phyloP scores from a whole-genome alignment of 2,797 vertebrate genomes.

The Enoplosus armatus region DNA sequence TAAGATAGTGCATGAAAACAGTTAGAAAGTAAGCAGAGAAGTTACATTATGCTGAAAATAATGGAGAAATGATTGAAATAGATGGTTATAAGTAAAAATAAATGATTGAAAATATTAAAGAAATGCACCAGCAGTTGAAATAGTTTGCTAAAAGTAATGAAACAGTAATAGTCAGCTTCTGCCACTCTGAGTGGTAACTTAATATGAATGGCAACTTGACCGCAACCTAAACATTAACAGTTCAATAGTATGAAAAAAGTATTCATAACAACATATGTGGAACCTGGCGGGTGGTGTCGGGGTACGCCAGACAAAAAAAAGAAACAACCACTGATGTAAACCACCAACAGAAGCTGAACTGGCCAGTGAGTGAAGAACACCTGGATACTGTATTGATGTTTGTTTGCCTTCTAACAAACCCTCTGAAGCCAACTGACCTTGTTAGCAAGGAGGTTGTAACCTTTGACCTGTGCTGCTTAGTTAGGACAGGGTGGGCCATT shows the following conservation, averaged over 20 bases:
- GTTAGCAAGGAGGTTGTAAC: slow-evolving; percentile 76
- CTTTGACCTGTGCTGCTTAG: slow-evolving; percentile 78
- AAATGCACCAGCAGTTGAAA: neutral
- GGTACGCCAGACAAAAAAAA: neutral
- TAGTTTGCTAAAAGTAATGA: neutral
- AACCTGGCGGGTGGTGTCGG: neutral
- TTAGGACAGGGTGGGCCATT: slow-evolving; percentile 82
- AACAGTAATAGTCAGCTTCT: neutral
- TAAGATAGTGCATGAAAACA: neutral
- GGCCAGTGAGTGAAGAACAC: slow-evolving; percentile 60
- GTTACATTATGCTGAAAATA: neutral
- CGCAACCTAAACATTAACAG: neutral
- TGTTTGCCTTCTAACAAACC: slow-evolving; percentile 56
- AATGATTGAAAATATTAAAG: neutral
- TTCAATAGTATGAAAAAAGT: neutral
- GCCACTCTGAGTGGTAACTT: too few species aligned
- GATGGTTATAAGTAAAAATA: neutral
- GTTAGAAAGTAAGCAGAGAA: neutral
- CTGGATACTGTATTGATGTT: slow-evolving; percentile 75
- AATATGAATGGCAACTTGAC: neutral
- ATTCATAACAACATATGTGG: neutral
- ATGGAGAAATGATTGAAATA: neutral
- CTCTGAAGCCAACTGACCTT: slow-evolving; percentile 75
- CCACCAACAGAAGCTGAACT: slow-evolving; percentile 27
- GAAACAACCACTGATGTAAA: neutral